phyloP scores from a whole-genome alignment of 23 tunicate genomes.

The Ascidia mentula region DNA sequence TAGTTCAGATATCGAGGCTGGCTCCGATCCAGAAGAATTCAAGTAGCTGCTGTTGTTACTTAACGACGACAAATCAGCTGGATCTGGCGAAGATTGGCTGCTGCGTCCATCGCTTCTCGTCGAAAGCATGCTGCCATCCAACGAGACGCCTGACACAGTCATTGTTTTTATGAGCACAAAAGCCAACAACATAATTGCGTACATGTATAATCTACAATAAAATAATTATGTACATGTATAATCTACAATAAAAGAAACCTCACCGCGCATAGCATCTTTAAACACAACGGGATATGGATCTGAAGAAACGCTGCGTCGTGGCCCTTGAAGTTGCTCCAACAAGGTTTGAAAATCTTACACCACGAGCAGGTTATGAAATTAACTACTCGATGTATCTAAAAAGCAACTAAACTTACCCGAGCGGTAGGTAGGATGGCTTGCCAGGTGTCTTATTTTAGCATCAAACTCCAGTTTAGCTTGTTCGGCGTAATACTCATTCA shows the following conservation, averaged over 20 bases:
- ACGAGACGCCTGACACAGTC: not conserved
- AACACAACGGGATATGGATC: slow-evolving; percentile 22
- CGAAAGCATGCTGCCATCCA: slow-evolving; percentile 27
- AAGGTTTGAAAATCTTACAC: slow-evolving; percentile 57
- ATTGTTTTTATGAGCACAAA: no score
- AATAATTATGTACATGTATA: not conserved
- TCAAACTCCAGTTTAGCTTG: slow-evolving; percentile 69
- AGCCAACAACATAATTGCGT: no score
- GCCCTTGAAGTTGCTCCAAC: slow-evolving; percentile 42
- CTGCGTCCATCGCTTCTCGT: slow-evolving; percentile 88
- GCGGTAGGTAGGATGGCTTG: slow-evolving; percentile 32
- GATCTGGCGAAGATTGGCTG: slow-evolving; percentile 75
- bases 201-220: not conserved
- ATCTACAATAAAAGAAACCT: no score
- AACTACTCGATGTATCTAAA: not conserved
- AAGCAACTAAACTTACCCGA: slow-evolving; percentile 38
- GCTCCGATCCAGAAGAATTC: slow-evolving; percentile 78
- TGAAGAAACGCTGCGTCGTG: slow-evolving; percentile 42
- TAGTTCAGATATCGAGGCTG: slow-evolving; percentile 72
- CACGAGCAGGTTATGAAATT: no score
- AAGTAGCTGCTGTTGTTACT: slow-evolving; percentile 43
- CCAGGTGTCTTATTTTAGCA: slow-evolving; percentile 59
- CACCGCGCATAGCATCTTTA: slow-evolving; percentile 10
- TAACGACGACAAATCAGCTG: slow-evolving; percentile 22
- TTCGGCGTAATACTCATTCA: slow-evolving; percentile 61